These are phyloP conservation scores for Octodonta nipae DNA, from an alignment of 2,888 invertebrate species.

Conservation along the genomic window DNA sequence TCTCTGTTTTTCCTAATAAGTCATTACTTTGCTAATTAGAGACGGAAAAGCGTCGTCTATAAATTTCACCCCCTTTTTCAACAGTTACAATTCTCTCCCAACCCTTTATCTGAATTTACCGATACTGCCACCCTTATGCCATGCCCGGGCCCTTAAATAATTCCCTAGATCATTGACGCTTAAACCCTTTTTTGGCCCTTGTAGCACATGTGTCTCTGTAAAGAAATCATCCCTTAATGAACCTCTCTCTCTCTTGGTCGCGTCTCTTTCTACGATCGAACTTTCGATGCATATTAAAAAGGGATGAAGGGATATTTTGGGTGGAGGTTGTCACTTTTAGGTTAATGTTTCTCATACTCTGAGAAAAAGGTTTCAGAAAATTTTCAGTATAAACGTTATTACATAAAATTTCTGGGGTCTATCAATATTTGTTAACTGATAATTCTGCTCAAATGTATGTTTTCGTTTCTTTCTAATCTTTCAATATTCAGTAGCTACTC, in stretches of 20 bases:
- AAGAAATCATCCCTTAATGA: slow-evolving; percentile 17
- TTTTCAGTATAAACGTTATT: no score
- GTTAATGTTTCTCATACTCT: no score
- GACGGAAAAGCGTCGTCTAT: slow-evolving; percentile 28
- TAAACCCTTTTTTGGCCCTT: slow-evolving; percentile 30
- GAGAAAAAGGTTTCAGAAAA: no score
- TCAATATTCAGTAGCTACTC: no score
- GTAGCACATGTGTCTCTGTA: slow-evolving; percentile 27
- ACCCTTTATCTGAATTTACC: slow-evolving; percentile 32
- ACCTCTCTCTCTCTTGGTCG: slow-evolving; percentile 6
- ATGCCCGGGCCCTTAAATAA: slow-evolving; percentile 31
- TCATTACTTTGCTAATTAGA: slow-evolving; percentile 31
- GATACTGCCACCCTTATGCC: slow-evolving; percentile 29
- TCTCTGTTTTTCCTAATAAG: slow-evolving; percentile 23
- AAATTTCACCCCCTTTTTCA: slow-evolving; percentile 28
- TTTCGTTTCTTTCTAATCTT: no score
- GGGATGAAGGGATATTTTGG: no score
- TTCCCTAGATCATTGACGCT: slow-evolving; percentile 33
- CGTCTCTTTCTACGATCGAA: background rate
- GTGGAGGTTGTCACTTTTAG: no score
- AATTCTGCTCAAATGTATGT: no score
- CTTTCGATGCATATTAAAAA: no score
- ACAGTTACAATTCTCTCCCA: slow-evolving; percentile 19
- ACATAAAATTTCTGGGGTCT: no score
- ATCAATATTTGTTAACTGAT: no score